Base-by-base conservation (phyloP, 1,140 invertebrate species). In the Drosophila guanche region DNA sequence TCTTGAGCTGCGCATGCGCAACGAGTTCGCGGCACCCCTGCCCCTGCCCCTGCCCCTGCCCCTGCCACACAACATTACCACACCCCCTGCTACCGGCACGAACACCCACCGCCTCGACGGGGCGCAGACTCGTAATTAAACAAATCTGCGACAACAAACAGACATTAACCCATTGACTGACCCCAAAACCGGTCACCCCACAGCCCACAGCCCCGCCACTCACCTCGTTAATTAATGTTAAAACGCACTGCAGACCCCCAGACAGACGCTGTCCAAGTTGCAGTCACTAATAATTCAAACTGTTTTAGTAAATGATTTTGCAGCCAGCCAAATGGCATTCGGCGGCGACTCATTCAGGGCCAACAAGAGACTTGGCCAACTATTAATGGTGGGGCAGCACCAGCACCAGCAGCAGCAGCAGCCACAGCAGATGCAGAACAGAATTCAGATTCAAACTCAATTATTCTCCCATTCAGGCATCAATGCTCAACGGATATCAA, bases 201-300 rank as follows among this genome's bases (percentile, higher is more conserved):
- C 57, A 66, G 40, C 69, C 63, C 73, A 3, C 52, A 4, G 42
- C 43, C 29, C 16, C 16, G 1, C 51, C 29, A 6, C 40, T 69
- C 65, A 50, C 65, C 52, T 66, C 59, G 68, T 81, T 86, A 81
- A 86, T 86, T 86, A 86, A 86, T 86, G 83, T 69, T 58, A 37
- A 73, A 47, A 58, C 54, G 53, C 59, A 65, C 69, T 48, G 22
- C 51, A 61, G 14, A 20, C 5, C 8, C 8, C 40, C 16, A 66
- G 51, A 68, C 41, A 12, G 10, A 37, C 33, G 33, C 33, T 63
- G 41, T 63, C 41, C 46, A 33, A 54, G 42, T 68, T 56, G 16
- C 25, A 69, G 43, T 52, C 42, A 43, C 47, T 67, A 29, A 48
- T 14, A 48, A 27, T 29, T 20, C 29, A 16, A 51, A 65, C 59